Evolutionary conservation across 2,113 vertebrate genomes (phyloP), one percentile per base, ranked within the genome.

Genomic region (Malurus melanocephalus): DNA sequence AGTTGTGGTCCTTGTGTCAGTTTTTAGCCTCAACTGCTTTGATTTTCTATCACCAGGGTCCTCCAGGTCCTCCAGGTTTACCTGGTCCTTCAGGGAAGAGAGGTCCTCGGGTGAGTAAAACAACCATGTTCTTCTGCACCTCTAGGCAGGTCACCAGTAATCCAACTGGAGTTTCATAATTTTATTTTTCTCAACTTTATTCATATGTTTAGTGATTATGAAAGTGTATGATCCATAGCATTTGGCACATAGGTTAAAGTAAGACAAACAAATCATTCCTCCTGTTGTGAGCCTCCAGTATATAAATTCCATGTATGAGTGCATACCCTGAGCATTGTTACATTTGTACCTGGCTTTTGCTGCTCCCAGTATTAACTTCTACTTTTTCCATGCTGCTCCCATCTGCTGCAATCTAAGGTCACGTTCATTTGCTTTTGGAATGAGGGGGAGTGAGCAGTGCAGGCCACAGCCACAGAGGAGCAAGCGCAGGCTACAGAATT

Each of bases 31-130:
- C 89, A 94, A 94, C 67, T 73, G 42, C 57, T 93, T 93, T 48
- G 52, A 78, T 93, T 95, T 96, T 97, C 56, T 95, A 32, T 94
- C 93, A 91, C 72, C 94, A 99, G 99, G 99, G 99, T 98, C 98
- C 97, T 90, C 97, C 98, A 89, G 99, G 99, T 97, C 98, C 97
- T 79, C 97, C 98, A 92, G 99, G 99, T 92, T 97, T 99, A 93
- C 98, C 98, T 93, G 99, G 99, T 92, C 98, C 98, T 38, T 78
- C 98, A 90, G 99, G 99, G 92, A 98, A 97, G 95, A 98, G 99
- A 97, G 99, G 99, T 80, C 97, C 98, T 42, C 96, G 98, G 98
- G 99, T 99, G 86, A 99, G 99, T 98, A 97, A 82, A 92, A 46
- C 4, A 2, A 11, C 16, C 46, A 2, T 23, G 17, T 65, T 91